phyloP scores from a whole-genome alignment of 1,140 invertebrate species.

The Dendroctonus ponderosae region DNA sequence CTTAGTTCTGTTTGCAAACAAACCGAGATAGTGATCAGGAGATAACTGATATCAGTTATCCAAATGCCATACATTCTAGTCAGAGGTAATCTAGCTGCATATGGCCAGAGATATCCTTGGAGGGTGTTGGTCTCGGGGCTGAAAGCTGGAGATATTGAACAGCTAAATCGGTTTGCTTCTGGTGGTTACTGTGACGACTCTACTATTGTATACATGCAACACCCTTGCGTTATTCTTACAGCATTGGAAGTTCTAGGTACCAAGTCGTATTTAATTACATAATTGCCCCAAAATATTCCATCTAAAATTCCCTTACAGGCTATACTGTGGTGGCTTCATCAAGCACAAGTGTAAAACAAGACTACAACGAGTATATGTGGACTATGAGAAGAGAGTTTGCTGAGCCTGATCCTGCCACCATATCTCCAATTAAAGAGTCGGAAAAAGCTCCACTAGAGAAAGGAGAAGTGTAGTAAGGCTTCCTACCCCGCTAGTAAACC shows the following conservation, averaged over 20 bases:
- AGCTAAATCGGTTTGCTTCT: constrained; percentile 74
- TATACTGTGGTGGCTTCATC: constrained; percentile 84
- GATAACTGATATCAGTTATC: background rate
- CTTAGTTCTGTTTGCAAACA: too few relatives aligned
- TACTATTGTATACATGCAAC: constrained; percentile 79
- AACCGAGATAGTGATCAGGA: too few relatives aligned
- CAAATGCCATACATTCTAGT: constrained; percentile 85
- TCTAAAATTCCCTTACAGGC: constrained; percentile 49
- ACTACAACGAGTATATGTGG: constrained; percentile 89
- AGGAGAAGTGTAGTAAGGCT: constrained; percentile 24
- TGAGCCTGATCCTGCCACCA: constrained; percentile 65
- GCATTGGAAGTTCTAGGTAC: constrained; percentile 72
- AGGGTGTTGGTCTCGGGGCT: constrained; percentile 79
- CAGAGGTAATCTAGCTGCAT: constrained; percentile 80
- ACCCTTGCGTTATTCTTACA: constrained; percentile 82
- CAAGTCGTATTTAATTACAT: background rate
- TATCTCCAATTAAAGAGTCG: constrained; percentile 30
- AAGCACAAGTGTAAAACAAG: constrained; percentile 78
- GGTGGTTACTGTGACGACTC: constrained; percentile 75
- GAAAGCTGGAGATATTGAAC: constrained; percentile 79
- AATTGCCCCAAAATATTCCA: background rate
- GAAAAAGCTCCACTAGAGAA: constrained; percentile 28
- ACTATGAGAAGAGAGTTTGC: constrained; percentile 85
- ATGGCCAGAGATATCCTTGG: constrained; percentile 80
- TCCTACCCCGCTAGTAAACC: background rate